Evolutionary conservation across 2,113 vertebrate genomes (phyloP).

Genomic region (human (Homo sapiens)): GRCh38 chr21:40072501-40073000

Average conservation of each 20-base stretch:
- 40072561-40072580: no score
- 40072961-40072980: neutral
- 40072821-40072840: neutral
- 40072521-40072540: no score
- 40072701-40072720: neutral
- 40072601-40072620: no score
- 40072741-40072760: neutral
- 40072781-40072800: neutral
- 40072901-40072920: neutral
- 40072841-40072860: neutral
- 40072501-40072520: no score
- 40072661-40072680: neutral
- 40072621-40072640: no score
- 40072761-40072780: neutral
- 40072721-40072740: neutral
- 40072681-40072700: accelerated
- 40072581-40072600: no score
- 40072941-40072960: neutral
- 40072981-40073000: neutral
- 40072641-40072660: neutral
- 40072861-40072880: accelerated
- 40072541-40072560: no score
- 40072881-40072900: neutral
- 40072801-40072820: neutral
- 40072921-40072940: neutral